phyloP scores from a whole-genome alignment of 2,113 vertebrate genomes.

The Nothocercus julius region DNA sequence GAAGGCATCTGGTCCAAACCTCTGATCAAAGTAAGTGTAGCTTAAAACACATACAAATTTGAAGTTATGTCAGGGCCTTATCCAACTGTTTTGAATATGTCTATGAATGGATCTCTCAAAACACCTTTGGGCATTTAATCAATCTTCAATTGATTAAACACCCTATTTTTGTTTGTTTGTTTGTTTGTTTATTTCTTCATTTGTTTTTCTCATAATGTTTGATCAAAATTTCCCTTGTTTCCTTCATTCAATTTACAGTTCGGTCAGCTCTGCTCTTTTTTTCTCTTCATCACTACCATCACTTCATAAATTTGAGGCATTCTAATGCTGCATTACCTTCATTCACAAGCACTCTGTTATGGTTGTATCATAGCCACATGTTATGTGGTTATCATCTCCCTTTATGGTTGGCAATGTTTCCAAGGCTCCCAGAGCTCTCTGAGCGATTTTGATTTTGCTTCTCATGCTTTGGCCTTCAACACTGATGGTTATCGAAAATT shows the following conservation, averaged over 20 bases:
- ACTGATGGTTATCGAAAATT: not conserved
- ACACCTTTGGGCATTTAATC: not conserved
- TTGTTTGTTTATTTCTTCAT: too few relatives aligned
- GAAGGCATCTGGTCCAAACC: not conserved
- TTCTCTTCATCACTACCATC: not conserved
- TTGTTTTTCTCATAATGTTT: not conserved
- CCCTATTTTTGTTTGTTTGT: accelerated
- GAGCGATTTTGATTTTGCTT: not conserved
- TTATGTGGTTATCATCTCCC: not conserved
- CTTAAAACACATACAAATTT: not conserved
- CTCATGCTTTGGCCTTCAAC: not conserved
- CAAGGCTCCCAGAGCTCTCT: not conserved
- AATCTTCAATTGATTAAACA: not conserved
- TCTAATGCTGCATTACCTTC: not conserved
- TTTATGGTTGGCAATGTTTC: not conserved
- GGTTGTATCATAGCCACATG: not conserved
- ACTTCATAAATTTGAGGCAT: not conserved
- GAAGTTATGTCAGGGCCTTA: not conserved
- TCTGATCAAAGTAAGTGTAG: not conserved
- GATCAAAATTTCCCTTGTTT: not conserved
- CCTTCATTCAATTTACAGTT: not conserved
- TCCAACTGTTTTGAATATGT: not conserved
- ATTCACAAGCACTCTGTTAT: not conserved
- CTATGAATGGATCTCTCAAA: not conserved
- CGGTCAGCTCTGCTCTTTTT: not conserved